These are phyloP conservation scores for Drosophila baimaii DNA, from an alignment of 1,140 invertebrate genomes.

Conservation along the genomic window DNA sequence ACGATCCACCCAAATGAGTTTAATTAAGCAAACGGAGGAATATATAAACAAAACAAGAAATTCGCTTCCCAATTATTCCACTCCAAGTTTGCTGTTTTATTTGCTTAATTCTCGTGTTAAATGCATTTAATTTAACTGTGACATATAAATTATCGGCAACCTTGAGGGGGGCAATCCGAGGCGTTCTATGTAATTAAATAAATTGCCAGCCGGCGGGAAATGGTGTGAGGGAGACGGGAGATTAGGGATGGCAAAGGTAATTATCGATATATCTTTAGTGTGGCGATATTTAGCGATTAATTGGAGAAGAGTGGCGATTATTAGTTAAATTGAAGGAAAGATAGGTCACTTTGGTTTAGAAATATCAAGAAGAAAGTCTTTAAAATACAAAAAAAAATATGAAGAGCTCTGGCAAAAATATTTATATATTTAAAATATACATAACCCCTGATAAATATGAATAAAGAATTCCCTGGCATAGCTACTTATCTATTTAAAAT, in stretches of 20 bases:
- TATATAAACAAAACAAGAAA: slow-evolving; percentile 42
- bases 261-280: slow-evolving; percentile 1
- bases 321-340: too few species aligned
- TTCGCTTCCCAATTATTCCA: slow-evolving; percentile 52
- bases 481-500: too few species aligned
- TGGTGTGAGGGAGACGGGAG: background rate
- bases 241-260: slow-evolving; percentile 9
- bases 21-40: slow-evolving; percentile 57
- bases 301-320: background rate
- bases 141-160: slow-evolving; percentile 80
- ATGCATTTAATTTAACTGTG: slow-evolving; percentile 75
- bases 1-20: slow-evolving; percentile 69
- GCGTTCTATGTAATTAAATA: slow-evolving; percentile 76
- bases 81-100: slow-evolving; percentile 40
- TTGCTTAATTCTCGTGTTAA: slow-evolving; percentile 65
- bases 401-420: background rate
- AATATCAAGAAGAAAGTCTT: too few species aligned
- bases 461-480: too few species aligned
- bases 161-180: slow-evolving; percentile 65
- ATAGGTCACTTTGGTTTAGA: too few species aligned
- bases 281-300: background rate
- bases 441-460: fast-evolving
- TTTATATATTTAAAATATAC: background rate
- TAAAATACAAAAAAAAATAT: background rate
- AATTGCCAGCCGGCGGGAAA: slow-evolving; percentile 45